These are phyloP conservation scores for Gryllus longicercus DNA, from an alignment of 2,888 invertebrate species.

Conservation along the genomic window DNA sequence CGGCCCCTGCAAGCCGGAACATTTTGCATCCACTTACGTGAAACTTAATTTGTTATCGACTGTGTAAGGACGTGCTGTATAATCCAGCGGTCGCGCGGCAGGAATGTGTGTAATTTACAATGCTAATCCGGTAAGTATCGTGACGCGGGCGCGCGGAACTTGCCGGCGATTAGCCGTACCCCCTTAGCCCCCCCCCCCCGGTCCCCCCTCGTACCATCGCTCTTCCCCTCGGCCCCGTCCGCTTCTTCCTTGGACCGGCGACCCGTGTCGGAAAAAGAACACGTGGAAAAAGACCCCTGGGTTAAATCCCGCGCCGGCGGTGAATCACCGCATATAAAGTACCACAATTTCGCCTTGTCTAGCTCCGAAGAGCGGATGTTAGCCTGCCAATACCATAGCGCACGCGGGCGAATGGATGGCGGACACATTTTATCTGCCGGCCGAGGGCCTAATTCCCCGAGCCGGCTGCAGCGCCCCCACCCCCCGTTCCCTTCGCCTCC, in stretches of 20 bases:
- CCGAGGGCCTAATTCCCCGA: background rate
- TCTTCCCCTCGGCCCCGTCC: too few relatives aligned
- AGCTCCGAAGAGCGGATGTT: constrained; percentile 17
- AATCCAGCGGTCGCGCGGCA: too few relatives aligned
- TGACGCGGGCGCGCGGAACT: too few relatives aligned
- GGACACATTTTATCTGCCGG: background rate
- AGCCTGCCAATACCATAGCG: constrained; percentile 10
- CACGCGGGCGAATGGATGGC: background rate
- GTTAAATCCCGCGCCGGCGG: background rate
- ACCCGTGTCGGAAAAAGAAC: background rate
- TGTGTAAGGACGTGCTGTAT: too few relatives aligned
- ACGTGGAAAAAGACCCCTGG: background rate
- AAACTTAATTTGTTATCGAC: background rate
- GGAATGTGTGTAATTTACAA: too few relatives aligned
- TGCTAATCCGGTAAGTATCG: too few relatives aligned
- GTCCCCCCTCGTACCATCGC: too few relatives aligned
- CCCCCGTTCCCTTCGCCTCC: too few relatives aligned
- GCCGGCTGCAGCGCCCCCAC: too few relatives aligned
- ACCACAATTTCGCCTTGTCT: constrained; percentile 6
- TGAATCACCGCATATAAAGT: constrained; percentile 17
- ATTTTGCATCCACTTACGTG: background rate
- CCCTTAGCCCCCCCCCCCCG: too few relatives aligned
- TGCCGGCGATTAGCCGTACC: too few relatives aligned
- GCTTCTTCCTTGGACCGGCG: too few relatives aligned
- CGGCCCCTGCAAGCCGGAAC: background rate